Base-by-base conservation (phyloP, 2,888 invertebrate genomes). In the Geotrupes spiniger region DNA sequence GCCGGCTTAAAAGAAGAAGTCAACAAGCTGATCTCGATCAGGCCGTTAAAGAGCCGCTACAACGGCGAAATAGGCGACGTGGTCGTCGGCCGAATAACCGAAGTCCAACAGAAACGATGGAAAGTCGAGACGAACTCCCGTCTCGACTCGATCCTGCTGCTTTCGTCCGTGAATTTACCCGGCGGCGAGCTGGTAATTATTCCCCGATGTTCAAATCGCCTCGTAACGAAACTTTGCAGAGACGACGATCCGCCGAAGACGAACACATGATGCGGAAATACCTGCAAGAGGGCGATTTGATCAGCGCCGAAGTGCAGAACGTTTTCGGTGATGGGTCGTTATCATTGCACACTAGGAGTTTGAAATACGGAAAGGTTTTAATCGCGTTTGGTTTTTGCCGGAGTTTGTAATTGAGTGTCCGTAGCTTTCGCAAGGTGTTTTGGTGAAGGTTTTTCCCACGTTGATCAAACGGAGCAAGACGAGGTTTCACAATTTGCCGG, bases 251-350 rank as follows among this genome's bases (percentile, higher is more conserved):
- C 2, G 89, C 86, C 3, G 96, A 99, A 76, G 99, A 99, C 78
- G 98, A 99, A 71, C 88, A 95, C 68, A 89, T 92, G 80, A 99
- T 99, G 99, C 79, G 98, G 44, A 87, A 89, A 56, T 95, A 94
- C 71, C 76, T 97, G 38, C 86, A 89, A 69, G 95, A 96, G 74
- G 95, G 95, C 11, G 99, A 99, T 74, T 78, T 99, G 1, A 92
- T 99, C 51, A 95, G 95, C 74, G 98, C 97, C 3, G 97, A 99
- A 78, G 97, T 99, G 1, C 96, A 98, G 69, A 92, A 87, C 68
- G 83, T 95, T 3, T 92, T 85, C 68, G 82, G 85, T 42, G 98
- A 99, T 75, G 96, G 98, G 1, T 85, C 92, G 0, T 74, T 99
- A 11, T 92, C 94, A 0, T 74, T 99, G 9, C 97, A 99, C 67